Conservation (phyloP, 1,140 invertebrate genomes). For the Megalopta genalis region DNA sequence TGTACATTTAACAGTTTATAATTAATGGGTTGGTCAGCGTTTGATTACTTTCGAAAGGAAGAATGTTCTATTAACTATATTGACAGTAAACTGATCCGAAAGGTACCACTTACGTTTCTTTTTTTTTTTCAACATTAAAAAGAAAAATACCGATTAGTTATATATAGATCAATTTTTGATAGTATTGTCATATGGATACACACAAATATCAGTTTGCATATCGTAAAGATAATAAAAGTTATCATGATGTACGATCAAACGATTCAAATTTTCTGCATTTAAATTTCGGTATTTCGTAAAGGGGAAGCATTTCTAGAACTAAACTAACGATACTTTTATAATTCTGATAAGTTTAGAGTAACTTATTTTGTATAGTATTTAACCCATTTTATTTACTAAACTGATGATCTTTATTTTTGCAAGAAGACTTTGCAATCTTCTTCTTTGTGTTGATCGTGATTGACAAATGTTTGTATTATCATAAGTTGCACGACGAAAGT, state of each 20-base stretch:
- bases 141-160: not conserved
- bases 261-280: slow-evolving; percentile 30
- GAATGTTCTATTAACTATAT: not conserved
- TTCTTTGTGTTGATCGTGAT: slow-evolving; percentile 33
- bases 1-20: slow-evolving; percentile 14
- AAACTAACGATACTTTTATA: slow-evolving; percentile 30
- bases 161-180: not conserved
- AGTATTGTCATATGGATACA: not conserved
- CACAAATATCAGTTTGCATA: slow-evolving; percentile 16
- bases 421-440: slow-evolving; percentile 18
- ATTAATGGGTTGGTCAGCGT: not conserved
- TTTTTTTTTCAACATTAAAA: not conserved
- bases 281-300: slow-evolving; percentile 4
- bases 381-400: slow-evolving; percentile 40
- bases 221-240: slow-evolving; percentile 6
- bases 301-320: slow-evolving; percentile 24
- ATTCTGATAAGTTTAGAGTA: slow-evolving; percentile 31
- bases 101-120: not conserved
- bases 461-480: slow-evolving; percentile 19
- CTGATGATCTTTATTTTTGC: slow-evolving; percentile 25
- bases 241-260: not conserved
- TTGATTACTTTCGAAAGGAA: not conserved
- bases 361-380: slow-evolving; percentile 43
- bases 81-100: not conserved
- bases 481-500: slow-evolving; percentile 19